These are phyloP conservation scores for Drosophila bifasciata DNA, from an alignment of 1,140 invertebrate species.

Conservation along the genomic window DNA sequence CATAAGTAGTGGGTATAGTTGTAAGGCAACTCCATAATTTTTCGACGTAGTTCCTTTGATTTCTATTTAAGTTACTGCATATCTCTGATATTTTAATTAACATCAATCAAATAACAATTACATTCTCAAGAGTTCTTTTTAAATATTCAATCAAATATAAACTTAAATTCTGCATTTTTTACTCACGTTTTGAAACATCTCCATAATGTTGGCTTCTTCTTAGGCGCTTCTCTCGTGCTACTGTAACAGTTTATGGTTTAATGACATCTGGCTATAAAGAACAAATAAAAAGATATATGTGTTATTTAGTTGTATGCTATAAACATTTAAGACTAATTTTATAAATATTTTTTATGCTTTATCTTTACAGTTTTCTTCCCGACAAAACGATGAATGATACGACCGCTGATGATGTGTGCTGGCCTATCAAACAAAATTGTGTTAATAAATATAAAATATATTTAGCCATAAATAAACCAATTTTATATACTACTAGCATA, in stretches of 20 bases:
- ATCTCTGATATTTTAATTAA: constrained; percentile 22
- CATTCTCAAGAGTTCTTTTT: constrained; percentile 34
- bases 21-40: neutral
- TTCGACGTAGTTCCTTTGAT: neutral
- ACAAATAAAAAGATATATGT: constrained; percentile 29
- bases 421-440: constrained; percentile 27
- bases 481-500: constrained; percentile 36
- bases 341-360: constrained; percentile 5
- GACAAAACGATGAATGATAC: constrained; percentile 22
- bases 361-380: constrained; percentile 31
- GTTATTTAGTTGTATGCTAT: constrained; percentile 14
- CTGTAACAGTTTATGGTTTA: constrained; percentile 17
- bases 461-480: constrained; percentile 66
- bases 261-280: constrained; percentile 34
- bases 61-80: constrained; percentile 45
- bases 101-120: neutral
- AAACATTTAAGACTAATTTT: constrained; percentile 18
- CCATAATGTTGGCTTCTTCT: constrained; percentile 39
- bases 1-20: too few relatives aligned
- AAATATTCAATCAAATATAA: constrained; percentile 32
- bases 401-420: constrained; percentile 6
- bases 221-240: constrained; percentile 5
- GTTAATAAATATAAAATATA: constrained; percentile 61
- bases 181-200: constrained; percentile 60
- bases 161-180: constrained; percentile 6